Conservation (phyloP, 1,140 invertebrate species). For the Hyphantria cunea region DNA sequence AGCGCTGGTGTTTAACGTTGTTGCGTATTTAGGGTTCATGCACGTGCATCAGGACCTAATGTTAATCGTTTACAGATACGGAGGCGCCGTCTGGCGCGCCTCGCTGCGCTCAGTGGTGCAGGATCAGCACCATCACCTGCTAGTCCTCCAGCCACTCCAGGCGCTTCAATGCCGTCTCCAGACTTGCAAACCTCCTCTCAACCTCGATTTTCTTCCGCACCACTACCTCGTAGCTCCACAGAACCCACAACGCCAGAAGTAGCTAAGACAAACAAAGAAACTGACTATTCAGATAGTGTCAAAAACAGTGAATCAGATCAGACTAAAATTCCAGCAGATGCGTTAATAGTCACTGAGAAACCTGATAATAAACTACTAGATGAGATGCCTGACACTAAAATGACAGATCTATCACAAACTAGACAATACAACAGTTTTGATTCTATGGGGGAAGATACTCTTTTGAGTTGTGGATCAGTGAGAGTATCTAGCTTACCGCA, state of each 20-base stretch:
- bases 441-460: slow-evolving; percentile 74
- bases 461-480: slow-evolving; percentile 71
- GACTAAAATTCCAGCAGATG: slow-evolving; percentile 71
- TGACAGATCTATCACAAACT: slow-evolving; percentile 77
- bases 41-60: slow-evolving; percentile 54
- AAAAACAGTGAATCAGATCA: slow-evolving; percentile 67
- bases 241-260: slow-evolving; percentile 53
- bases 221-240: slow-evolving; percentile 52
- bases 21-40: slow-evolving; percentile 44
- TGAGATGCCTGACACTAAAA: slow-evolving; percentile 80
- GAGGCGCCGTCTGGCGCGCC: slow-evolving; percentile 68
- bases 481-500: slow-evolving; percentile 62
- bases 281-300: slow-evolving; percentile 56
- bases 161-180: slow-evolving; percentile 59
- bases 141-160: slow-evolving; percentile 64
- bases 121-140: slow-evolving; percentile 53
- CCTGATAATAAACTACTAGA: slow-evolving; percentile 75
- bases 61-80: slow-evolving; percentile 65
- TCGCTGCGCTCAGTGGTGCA: slow-evolving; percentile 61
- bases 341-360: slow-evolving; percentile 79
- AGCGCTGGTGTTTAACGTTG: slow-evolving; percentile 64
- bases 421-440: slow-evolving; percentile 77
- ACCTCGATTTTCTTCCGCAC: slow-evolving; percentile 47
- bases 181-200: slow-evolving; percentile 52
- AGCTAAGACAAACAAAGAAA: slow-evolving; percentile 62